Conservation (phyloP, 2,888 invertebrate species). For the Aricia artaxerxes region DNA sequence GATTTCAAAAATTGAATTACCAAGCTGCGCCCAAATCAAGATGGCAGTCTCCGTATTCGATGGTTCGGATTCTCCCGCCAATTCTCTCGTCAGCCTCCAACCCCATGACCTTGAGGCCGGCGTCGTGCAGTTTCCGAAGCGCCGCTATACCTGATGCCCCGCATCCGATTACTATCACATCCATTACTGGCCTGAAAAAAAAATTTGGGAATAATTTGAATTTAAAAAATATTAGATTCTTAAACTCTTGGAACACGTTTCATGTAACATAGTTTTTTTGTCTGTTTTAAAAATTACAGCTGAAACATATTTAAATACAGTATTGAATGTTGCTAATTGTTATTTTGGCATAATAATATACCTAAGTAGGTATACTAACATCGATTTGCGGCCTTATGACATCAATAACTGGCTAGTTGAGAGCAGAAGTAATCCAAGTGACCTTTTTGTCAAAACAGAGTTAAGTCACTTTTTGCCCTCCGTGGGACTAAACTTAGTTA, state of each 20-base stretch:
- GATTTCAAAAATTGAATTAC: slow-evolving; percentile 57
- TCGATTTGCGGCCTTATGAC: not conserved
- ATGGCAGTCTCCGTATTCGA: slow-evolving; percentile 75
- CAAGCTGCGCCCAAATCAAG: slow-evolving; percentile 90
- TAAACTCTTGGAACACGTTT: not conserved
- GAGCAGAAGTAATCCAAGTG: no score
- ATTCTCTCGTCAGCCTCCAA: slow-evolving; percentile 83
- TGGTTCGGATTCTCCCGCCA: slow-evolving; percentile 82
- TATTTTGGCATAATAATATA: not conserved
- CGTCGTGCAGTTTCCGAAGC: slow-evolving; percentile 63
- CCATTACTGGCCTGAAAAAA: slow-evolving; percentile 64
- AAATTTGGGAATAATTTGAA: not conserved
- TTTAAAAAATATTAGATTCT: not conserved
- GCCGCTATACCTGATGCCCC: slow-evolving; percentile 81
- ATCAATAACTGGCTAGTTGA: no score
- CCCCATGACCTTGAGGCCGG: slow-evolving; percentile 73
- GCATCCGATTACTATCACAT: slow-evolving; percentile 80
- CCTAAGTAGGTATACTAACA: not conserved
- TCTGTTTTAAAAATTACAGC: no score
- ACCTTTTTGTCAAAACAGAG: no score
- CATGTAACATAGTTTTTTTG: no score
- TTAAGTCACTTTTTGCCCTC: no score
- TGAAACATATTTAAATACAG: no score
- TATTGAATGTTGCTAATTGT: no score
- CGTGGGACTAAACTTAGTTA: no score